Evolutionary conservation across 2,797 vertebrate genomes (phyloP).

Genomic region (Falco peregrinus): DNA sequence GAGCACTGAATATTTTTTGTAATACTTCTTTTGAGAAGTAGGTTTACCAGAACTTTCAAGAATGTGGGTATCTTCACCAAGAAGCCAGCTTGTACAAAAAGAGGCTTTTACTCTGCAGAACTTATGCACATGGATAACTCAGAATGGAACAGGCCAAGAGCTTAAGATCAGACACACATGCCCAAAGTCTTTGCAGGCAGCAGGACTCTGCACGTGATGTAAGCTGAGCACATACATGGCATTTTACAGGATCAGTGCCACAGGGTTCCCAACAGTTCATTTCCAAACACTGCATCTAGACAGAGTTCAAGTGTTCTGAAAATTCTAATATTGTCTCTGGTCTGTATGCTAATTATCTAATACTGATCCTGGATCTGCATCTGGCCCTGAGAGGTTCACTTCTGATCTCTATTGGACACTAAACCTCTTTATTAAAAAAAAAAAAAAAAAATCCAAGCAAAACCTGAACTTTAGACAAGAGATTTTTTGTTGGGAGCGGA

Average conservation of each 20-base stretch:
- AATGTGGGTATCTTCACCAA: neutral
- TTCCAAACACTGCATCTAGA: neutral
- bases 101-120: neutral
- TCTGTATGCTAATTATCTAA: neutral
- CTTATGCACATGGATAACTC: neutral
- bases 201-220: fast-evolving
- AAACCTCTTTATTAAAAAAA: neutral
- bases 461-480: neutral
- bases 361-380: no score
- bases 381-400: neutral
- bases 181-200: neutral
- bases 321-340: neutral
- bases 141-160: neutral
- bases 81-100: neutral
- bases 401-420: neutral
- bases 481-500: neutral
- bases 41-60: neutral
- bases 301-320: neutral
- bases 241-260: neutral
- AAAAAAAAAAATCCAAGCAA: neutral
- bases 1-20: neutral
- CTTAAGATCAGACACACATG: neutral
- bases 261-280: neutral
- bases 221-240: fast-evolving
- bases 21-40: neutral